Evolutionary conservation across 2,797 vertebrate species (phyloP), one percentile per base, ranked within the genome.

Genomic region (Poeciliopsis infans): DNA sequence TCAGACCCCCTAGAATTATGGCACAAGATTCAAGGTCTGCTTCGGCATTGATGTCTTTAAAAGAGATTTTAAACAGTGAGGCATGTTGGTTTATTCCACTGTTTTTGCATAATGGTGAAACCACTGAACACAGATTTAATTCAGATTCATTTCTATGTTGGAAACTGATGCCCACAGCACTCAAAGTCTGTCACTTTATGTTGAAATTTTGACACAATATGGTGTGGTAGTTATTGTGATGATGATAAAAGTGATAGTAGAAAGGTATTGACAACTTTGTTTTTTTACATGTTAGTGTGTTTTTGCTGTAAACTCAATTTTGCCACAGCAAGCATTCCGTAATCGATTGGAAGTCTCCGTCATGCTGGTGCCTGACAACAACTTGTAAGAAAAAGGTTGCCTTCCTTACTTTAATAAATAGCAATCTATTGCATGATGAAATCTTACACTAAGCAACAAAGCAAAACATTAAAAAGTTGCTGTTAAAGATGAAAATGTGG

Each of bases 331-430:
- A 73, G 36, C 33, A 33, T 41, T 49, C 16, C 5, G 20, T 66
- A 41, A 8, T 45, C 15, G 45, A 59, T 31, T 47, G 2, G 12
- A 74, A 7, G n/a, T 61, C 15, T 39, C 73, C 31, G 36, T 43
- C 43, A 69, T 1, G 5, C 64, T 59, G 61, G 64, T 72, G 31
- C 33, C 72, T 78, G 77, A 81, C 72, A 69, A 79, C 59, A 13
- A n/a, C n/a, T 66, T 66, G 20, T 11, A 64, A 39, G 43, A 41
- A 59, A 43, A 41, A 74, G 12, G 64, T 66, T 20, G 16, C 10
- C 20, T 20, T 39, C 7, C 43, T 45, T 57, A 72, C 20, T 66
- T 68, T 11, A 5, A 68, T 12, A 68, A 41, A 68, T 12, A 23
- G 8, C 36, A 39, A 39, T 68, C 64, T 41, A 20, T 41, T 68